Base-by-base conservation (phyloP, 2,888 invertebrate species). In the Laothoe populi region DNA sequence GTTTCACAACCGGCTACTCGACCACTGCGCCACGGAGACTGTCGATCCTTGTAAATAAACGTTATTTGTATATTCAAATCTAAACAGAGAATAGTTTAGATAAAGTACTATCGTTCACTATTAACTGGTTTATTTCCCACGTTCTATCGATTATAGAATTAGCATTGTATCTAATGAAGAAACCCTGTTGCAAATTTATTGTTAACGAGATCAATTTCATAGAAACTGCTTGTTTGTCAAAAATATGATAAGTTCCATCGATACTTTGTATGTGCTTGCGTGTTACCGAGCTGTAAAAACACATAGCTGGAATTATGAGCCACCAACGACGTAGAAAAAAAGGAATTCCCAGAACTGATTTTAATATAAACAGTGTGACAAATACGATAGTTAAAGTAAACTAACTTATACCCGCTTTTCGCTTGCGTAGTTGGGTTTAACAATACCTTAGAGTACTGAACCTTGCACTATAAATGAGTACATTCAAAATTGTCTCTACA, bases 201-300 rank as follows among this genome's bases (percentile, higher is more conserved):
- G 26, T 31, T 16, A 26, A 31, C 21, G 24, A 46, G 11, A 46
- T 13, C 24, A 13, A 23, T 21, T 24, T 23, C 4, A 23, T 23
- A 44, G 1, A 19, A 44, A 44, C 16, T 10, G 53, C 53, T 53
- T 35, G 19, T 21, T 31, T 31, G 31, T 53, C 53, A 53, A 53
- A 35, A 53, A 53, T 35, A 53, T 31, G 49, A 31, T 16, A 31
- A 19, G 19, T 26, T 31, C 16, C 31, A 19, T 19, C 35, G 35
- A 53, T 53, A 53, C 31, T 53, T 35, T 13, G 53, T 16, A 31
- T 53, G n/a, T 19, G 10, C 35, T 53, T 11, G 53, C 53, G 35
- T 53, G 53, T 53, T 53, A 35, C 19, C 4, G 16, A 35, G 53
- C 19, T 19, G 31, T 53, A 53, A 53, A 53, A 53, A 53, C 53